Evolutionary conservation across 2,888 invertebrate genomes (phyloP), one percentile per base, ranked within the genome.

Genomic region (Meghimatium bilineatum): DNA sequence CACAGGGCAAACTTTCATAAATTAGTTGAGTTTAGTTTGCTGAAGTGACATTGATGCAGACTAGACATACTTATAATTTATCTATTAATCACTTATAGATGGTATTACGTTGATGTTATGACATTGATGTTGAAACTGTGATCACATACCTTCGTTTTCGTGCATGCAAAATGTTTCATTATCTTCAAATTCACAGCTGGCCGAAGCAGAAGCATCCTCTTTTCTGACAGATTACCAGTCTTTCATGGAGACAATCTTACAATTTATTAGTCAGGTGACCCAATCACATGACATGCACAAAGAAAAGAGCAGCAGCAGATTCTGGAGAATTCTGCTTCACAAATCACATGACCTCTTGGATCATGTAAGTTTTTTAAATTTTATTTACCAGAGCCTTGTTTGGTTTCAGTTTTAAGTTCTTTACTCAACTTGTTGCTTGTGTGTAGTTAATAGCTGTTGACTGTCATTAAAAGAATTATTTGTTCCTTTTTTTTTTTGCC

Each of bases 261-360:
- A 89, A 79, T 92, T 91, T 82, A 88, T 93, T 32, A 87, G 89
- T n/a, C 87, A 90, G 69, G 87, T 92, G 34, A 88, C 91, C 20
- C 95, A 95, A 69, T 94, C 95, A 83, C 94, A 95, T 0, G 95
- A 95, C 0, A 94, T 94, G n/a, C 87, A 88, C 69, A 81, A 78
- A 26, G 86, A 89, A 14, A 94, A 95, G 0, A 87, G 92, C 17
- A 94, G 95, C 83, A 94, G 94, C 0, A 96, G 96, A 91, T 98
- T 96, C 92, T 97, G 97, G 97, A 96, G 96, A 90, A 96, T 96
- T 0, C 95, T 97, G 93, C 93, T 96, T 26, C 96, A 97, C 91
- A 96, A 96, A 89, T 95, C 96, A 71, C 96, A 96, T 89, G 97
- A 97, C 90, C 95, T 97, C 71, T 93, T 97, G 82, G 97, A 97